These are phyloP conservation scores for Cacatua alba DNA, from an alignment of 2,113 vertebrate species.

Conservation along the genomic window DNA sequence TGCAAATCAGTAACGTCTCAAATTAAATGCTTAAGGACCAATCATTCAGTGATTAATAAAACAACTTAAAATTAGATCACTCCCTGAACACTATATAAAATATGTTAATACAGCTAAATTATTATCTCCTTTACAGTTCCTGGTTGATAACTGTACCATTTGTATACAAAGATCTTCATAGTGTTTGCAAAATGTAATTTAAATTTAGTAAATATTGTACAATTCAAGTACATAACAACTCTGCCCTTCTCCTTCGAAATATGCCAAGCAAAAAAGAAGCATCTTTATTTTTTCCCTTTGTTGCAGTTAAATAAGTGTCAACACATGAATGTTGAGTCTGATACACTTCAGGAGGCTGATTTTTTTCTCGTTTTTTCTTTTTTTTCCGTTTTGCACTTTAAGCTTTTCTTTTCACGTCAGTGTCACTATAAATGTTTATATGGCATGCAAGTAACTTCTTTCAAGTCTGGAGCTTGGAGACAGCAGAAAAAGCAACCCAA, in stretches of 20 bases:
- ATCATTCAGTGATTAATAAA: slow-evolving; percentile 11
- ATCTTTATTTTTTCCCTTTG: not conserved
- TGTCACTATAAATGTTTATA: not conserved
- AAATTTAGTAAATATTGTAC: not conserved
- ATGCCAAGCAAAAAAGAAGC: not conserved
- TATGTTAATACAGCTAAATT: not conserved
- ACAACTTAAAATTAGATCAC: not conserved
- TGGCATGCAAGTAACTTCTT: not conserved
- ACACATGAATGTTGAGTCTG: not conserved
- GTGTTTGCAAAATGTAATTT: not conserved
- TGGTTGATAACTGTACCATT: not conserved
- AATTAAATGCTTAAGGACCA: not conserved
- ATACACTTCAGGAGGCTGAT: not conserved
- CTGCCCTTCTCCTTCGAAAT: not conserved
- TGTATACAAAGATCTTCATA: not conserved
- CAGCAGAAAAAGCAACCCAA: not conserved
- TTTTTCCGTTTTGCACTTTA: not conserved
- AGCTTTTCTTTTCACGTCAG: not conserved
- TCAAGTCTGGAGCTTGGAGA: not conserved
- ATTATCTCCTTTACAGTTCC: not conserved
- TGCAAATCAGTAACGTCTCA: slow-evolving; percentile 50
- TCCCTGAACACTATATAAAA: not conserved
- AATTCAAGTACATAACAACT: not conserved
- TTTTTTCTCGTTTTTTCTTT: not conserved
- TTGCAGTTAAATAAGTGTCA: slow-evolving; percentile 5